phyloP scores from a whole-genome alignment of 1,140 invertebrate genomes.

The Thaumetopoea pityocampa region DNA sequence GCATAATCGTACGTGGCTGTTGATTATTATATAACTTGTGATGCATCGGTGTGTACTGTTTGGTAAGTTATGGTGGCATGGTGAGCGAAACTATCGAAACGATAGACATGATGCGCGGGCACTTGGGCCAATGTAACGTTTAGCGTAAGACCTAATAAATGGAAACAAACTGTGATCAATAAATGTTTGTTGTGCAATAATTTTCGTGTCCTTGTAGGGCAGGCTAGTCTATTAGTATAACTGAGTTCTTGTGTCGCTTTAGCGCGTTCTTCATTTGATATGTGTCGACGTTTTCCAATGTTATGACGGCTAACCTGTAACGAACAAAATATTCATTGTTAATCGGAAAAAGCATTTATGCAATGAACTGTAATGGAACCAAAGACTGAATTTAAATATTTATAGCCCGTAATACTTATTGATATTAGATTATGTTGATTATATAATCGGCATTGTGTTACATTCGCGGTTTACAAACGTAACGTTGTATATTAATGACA shows the following conservation, averaged over 20 bases:
- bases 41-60: no score
- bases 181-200: constrained; percentile 60
- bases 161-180: constrained; percentile 52
- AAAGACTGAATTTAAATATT: constrained; percentile 68
- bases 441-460: constrained; percentile 27
- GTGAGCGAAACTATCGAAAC: neutral
- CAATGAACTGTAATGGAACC: constrained; percentile 62
- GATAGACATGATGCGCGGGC: constrained; percentile 15
- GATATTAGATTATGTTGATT: constrained; percentile 62
- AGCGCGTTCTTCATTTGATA: constrained; percentile 36
- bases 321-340: constrained; percentile 47
- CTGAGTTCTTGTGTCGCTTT: constrained; percentile 13
- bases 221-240: constrained; percentile 41
- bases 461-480: constrained; percentile 23
- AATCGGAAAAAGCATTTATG: constrained; percentile 45
- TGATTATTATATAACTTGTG: no score
- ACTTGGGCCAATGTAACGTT: constrained; percentile 20
- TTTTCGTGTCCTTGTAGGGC: constrained; percentile 34
- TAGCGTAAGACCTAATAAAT: constrained; percentile 45
- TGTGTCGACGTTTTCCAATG: constrained; percentile 30
- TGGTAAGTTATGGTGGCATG: no score
- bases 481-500: constrained; percentile 6
- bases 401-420: constrained; percentile 62
- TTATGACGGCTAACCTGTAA: constrained; percentile 21
- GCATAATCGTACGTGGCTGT: no score